phyloP scores from a whole-genome alignment of 2,888 invertebrate genomes.

The Harmothoe impar region DNA sequence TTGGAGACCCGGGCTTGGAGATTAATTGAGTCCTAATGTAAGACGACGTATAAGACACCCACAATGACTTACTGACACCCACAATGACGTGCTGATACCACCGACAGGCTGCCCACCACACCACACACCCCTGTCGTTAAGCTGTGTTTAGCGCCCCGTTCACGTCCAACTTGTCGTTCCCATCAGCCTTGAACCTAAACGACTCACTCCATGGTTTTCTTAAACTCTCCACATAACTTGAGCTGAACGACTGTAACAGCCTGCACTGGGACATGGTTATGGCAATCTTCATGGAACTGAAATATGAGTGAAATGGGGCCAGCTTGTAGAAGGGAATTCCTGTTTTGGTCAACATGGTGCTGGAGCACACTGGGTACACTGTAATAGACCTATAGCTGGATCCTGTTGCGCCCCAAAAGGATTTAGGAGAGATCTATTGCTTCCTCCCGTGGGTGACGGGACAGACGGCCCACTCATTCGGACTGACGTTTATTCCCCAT shows the following conservation, averaged over 20 bases:
- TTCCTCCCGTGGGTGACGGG: background rate
- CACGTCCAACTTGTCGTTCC: conserved; percentile 5
- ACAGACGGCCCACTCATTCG: background rate
- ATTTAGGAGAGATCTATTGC: too few species aligned
- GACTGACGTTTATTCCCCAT: conserved; percentile 9
- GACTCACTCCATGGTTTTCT: background rate
- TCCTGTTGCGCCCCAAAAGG: too few species aligned
- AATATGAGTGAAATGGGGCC: too few species aligned
- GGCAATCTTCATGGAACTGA: too few species aligned
- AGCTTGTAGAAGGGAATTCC: too few species aligned
- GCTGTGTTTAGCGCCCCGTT: background rate
- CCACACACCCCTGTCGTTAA: background rate
- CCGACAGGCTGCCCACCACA: background rate
- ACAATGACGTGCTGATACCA: background rate
- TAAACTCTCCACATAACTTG: background rate
- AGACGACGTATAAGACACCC: background rate
- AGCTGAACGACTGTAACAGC: too few species aligned
- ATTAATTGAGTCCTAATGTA: background rate
- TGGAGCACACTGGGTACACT: too few species aligned
- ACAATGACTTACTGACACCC: background rate
- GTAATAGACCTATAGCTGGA: too few species aligned
- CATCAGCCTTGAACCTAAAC: background rate
- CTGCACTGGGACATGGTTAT: too few species aligned
- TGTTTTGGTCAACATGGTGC: too few species aligned
- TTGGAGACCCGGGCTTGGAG: too few species aligned